Evolutionary conservation across 2,888 invertebrate species (phyloP), one percentile per base, ranked within the genome.

Genomic region (Masnerella sp.): DNA sequence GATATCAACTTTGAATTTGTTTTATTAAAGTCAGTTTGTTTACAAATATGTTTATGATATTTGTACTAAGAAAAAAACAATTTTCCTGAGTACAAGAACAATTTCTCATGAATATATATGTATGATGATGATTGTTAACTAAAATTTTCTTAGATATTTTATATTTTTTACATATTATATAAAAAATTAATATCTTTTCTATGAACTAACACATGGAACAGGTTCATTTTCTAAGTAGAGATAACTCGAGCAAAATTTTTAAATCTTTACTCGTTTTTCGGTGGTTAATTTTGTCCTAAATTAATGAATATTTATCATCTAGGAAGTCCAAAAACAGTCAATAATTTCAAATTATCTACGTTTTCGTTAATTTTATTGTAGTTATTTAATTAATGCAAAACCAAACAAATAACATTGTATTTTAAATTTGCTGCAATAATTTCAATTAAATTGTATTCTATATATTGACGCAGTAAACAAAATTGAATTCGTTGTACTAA

Each of bases 201-300:
- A 71, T 58, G 12, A 42, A 43, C 62, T 64, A 64, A 64, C 51
- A 64, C 58, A 51, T 43, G 38, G 61, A 71, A 43, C 38, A 56
- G 62, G 42, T 49, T 69, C 30, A 61, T 38, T 47, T 62, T 51
- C 70, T 70, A 62, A 22, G 15, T 40, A 54, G 34, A 61, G 11
- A 9, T 56, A 69, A 47, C 38, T 56, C 70, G 70, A 56, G 62
- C 32, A 45, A 54, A 58, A 30, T 36, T 43, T 30, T 12, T 20
- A 51, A 18, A 7, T 5, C 32, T 12, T 56, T 59, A 42, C 43
- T 56, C 49, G 40, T 45, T 54, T 30, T 52, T 34, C 11, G 11
- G 12, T 52, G 22, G 8, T 22, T 42, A 58, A 49, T 52, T 61
- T 54, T 45, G 15, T 17, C 7, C 30, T 52, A 20, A 32, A 25